Percentiles rank a stretch among this genome's conserved stretches.
Conservation (phyloP, 2,113 vertebrate species). For the Anser brachyrhynchus region DNA sequence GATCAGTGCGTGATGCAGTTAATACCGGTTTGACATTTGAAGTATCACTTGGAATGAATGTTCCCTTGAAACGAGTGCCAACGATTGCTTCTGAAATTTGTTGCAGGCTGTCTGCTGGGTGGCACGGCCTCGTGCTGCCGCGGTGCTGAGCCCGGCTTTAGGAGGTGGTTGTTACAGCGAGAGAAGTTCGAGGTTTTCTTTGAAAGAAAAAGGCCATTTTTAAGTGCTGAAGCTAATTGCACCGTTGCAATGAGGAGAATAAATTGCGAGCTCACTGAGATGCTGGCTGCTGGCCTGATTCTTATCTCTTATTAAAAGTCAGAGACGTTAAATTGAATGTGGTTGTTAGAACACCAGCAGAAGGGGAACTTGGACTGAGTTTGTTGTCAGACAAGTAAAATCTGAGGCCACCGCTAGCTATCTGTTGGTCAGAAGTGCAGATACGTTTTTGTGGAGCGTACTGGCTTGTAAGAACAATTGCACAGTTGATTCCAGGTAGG, state of each 20-base stretch:
- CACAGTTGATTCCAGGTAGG: neutral
- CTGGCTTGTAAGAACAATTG: neutral
- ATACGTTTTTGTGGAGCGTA: neutral
- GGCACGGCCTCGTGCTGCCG: neutral
- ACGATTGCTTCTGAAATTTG: neutral
- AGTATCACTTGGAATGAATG: neutral
- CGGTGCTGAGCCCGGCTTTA: neutral
- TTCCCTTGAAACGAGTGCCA: slow-evolving; percentile 15
- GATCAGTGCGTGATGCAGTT: slow-evolving; percentile 42
- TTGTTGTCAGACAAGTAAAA: neutral
- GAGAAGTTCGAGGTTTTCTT: neutral
- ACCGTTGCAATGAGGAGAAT: neutral
- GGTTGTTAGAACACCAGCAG: neutral
- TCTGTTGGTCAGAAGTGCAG: neutral
- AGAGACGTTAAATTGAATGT: neutral
- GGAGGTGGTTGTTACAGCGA: neutral
- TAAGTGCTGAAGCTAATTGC: neutral
- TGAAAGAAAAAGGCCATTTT: neutral
- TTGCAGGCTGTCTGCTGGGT: neutral
- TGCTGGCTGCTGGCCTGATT: neutral
- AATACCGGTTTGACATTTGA: slow-evolving; percentile 36
- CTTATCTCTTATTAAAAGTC: neutral
- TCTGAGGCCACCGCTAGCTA: neutral
- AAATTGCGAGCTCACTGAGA: neutral
- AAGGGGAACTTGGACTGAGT: neutral